Conservation (phyloP, 92 coral and sea anemone species). For the Pocillopora meandrina region DNA sequence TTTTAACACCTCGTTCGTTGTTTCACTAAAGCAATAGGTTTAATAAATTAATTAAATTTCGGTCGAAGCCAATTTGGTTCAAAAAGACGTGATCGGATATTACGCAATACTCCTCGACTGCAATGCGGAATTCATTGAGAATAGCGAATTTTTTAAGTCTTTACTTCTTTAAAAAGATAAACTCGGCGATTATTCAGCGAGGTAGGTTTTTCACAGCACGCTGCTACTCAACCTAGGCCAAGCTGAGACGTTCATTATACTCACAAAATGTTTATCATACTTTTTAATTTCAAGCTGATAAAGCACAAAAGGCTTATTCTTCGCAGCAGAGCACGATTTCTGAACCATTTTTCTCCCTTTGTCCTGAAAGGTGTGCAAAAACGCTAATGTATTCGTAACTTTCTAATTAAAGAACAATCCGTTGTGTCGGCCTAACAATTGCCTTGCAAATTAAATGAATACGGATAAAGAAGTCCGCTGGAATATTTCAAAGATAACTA, state of each 20-base stretch:
- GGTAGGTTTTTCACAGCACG: constrained; percentile 38
- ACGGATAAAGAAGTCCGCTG: constrained; percentile 60
- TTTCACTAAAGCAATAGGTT: constrained; percentile 63
- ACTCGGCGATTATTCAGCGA: constrained; percentile 1
- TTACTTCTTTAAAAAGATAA: neutral
- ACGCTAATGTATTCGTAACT: constrained; percentile 76
- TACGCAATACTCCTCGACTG: neutral
- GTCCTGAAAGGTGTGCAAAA: constrained; percentile 61
- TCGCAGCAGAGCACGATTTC: constrained; percentile 31
- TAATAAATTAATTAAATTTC: constrained; percentile 77
- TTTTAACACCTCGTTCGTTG: constrained; percentile 60
- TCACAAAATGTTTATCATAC: constrained; percentile 61
- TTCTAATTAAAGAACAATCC: constrained; percentile 94
- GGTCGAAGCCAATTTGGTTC: constrained; percentile 46
- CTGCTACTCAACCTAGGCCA: constrained; percentile 26
- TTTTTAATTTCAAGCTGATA: constrained; percentile 55
- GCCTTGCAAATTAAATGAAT: constrained; percentile 94
- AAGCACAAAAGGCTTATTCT: constrained; percentile 57
- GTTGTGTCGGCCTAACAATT: constrained; percentile 72
- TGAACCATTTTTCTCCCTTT: constrained; percentile 40
- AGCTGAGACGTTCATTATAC: constrained; percentile 43
- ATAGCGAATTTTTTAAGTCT: neutral
- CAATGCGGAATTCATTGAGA: neutral
- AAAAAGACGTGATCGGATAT: neutral
- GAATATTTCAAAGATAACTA: constrained; percentile 61